Percentiles rank a stretch among this genome's conserved stretches.
Conservation (phyloP, 2,113 vertebrate species). For the Mustelus asterias region DNA sequence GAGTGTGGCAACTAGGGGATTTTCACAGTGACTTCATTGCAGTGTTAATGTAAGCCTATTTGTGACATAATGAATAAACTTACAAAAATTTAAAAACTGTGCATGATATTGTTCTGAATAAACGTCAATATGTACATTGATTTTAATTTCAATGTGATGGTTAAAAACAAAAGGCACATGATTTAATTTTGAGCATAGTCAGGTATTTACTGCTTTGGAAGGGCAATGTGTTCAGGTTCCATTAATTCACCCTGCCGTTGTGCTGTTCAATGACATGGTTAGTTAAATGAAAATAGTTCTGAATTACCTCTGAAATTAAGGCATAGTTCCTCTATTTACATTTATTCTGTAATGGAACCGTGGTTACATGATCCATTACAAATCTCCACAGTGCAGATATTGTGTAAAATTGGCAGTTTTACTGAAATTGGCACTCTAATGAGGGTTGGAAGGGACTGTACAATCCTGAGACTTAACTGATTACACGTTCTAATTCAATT, state of each 20-base stretch:
- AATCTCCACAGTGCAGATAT: background rate
- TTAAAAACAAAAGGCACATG: background rate
- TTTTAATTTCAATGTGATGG: background rate
- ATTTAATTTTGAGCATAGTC: background rate
- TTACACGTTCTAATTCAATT: background rate
- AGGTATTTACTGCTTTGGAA: background rate
- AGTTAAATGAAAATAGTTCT: constrained; percentile 17
- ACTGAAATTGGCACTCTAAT: background rate
- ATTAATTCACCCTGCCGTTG: background rate
- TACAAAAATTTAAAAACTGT: too few relatives aligned
- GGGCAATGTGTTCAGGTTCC: background rate
- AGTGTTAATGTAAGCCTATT: too few relatives aligned
- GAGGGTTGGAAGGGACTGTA: background rate
- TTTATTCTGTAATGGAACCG: background rate
- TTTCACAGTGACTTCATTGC: too few relatives aligned
- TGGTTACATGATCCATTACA: background rate
- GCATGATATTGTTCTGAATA: background rate
- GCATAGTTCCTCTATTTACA: background rate
- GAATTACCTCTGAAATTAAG: constrained; percentile 9
- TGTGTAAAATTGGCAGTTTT: background rate
- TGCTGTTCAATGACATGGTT: constrained; percentile 10
- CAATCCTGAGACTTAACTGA: background rate
- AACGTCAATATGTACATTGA: background rate
- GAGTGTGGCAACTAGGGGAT: too few relatives aligned
- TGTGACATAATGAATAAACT: too few relatives aligned